Conservation (phyloP, 2,113 vertebrate genomes). For the Cichladusa arquata region DNA sequence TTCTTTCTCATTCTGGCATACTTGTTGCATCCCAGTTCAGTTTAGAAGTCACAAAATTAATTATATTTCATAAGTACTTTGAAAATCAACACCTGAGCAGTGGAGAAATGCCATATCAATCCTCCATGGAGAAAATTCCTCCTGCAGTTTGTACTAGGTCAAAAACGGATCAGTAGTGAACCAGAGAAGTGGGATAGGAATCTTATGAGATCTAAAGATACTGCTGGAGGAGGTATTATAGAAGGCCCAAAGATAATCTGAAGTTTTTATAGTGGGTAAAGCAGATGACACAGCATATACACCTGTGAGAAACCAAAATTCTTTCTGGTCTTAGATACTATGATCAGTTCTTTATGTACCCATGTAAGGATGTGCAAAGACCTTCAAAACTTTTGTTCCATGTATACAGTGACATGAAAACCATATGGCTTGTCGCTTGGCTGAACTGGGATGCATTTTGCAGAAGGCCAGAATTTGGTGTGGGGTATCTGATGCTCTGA, state of each 20-base stretch:
- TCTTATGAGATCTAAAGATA: not conserved
- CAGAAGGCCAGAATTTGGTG: not conserved
- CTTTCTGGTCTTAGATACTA: not conserved
- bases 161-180: not conserved
- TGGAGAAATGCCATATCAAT: not conserved
- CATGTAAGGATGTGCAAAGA: not conserved
- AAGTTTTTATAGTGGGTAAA: not conserved
- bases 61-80: not conserved
- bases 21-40: not conserved
- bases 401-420: not conserved
- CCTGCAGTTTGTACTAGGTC: not conserved
- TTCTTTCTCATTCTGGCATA: not conserved
- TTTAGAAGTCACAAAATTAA: not conserved
- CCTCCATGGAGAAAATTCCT: not conserved
- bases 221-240: not conserved
- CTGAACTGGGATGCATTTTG: not conserved
- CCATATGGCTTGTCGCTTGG: not conserved
- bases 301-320: not conserved
- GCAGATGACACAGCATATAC: not conserved
- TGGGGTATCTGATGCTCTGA: not conserved
- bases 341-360: not conserved
- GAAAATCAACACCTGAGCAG: not conserved
- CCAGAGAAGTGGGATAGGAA: not conserved
- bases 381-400: not conserved
- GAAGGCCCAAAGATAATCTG: not conserved